These are phyloP conservation scores for Daphoenositta chrysoptera DNA, from an alignment of 2,113 vertebrate genomes.

Conservation along the genomic window DNA sequence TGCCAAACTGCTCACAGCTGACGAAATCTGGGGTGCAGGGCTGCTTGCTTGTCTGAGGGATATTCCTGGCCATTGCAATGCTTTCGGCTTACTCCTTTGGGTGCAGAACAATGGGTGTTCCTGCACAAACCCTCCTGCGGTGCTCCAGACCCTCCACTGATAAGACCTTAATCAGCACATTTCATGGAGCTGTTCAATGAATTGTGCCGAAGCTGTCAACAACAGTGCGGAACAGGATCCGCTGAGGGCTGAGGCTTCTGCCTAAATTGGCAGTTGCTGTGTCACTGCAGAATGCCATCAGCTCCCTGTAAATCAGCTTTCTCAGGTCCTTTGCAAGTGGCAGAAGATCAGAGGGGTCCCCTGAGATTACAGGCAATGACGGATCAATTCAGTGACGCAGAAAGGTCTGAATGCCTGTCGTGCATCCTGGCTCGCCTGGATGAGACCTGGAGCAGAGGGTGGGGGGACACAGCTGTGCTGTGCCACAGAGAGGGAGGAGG, in stretches of 20 bases:
- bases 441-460: accelerated
- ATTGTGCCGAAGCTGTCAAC: not conserved
- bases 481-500: not conserved
- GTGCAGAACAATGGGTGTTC: not conserved
- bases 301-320: not conserved
- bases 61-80: not conserved
- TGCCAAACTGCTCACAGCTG: not conserved
- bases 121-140: not conserved
- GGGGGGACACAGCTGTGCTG: accelerated
- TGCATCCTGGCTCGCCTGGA: not conserved
- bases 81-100: not conserved
- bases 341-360: not conserved
- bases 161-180: not conserved
- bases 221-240: not conserved
- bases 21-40: not conserved
- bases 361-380: not conserved
- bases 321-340: not conserved
- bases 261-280: not conserved
- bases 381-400: not conserved
- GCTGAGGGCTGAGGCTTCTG: not conserved
- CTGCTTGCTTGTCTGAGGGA: not conserved
- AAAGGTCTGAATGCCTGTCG: accelerated
- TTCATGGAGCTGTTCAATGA: not conserved
- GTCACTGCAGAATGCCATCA: not conserved
- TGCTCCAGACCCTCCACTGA: not conserved